Conservation (phyloP, 2,888 invertebrate species). For the Catocala nupta region DNA sequence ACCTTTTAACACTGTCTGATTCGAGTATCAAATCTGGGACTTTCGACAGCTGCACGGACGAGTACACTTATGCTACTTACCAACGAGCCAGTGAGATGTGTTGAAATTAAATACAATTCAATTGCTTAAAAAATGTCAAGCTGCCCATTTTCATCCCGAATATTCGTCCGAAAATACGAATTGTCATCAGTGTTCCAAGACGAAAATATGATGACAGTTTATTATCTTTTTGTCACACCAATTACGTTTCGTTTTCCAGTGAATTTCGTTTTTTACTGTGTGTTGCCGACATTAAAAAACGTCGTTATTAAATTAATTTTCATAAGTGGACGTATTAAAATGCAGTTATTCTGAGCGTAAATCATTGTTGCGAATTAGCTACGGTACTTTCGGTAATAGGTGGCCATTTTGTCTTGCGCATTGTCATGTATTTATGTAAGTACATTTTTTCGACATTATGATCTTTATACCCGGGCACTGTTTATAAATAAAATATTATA, state of each 20-base stretch:
- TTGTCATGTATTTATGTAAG: too few species aligned
- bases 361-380: conserved; percentile 33
- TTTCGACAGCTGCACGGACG: too few species aligned
- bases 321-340: conserved; percentile 49
- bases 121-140: conserved; percentile 1
- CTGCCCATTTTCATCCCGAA: not conserved
- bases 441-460: not conserved
- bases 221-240: conserved; percentile 57
- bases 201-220: conserved; percentile 44
- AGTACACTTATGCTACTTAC: not conserved
- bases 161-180: not conserved
- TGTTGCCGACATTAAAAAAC: conserved; percentile 31
- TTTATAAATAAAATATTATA: too few species aligned
- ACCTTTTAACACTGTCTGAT: too few species aligned
- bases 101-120: not conserved
- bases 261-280: conserved; percentile 39
- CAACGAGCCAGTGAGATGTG: too few species aligned
- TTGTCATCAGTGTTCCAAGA: conserved; percentile 21
- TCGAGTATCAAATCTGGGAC: too few species aligned
- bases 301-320: conserved; percentile 41
- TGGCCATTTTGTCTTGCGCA: conserved; percentile 14
- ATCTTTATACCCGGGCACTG: not conserved
- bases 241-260: conserved; percentile 53
- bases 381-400: conserved; percentile 32
- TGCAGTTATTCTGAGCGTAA: conserved; percentile 33